Conservation (phyloP, 2,888 invertebrate species). For the Homarus gammarus region DNA sequence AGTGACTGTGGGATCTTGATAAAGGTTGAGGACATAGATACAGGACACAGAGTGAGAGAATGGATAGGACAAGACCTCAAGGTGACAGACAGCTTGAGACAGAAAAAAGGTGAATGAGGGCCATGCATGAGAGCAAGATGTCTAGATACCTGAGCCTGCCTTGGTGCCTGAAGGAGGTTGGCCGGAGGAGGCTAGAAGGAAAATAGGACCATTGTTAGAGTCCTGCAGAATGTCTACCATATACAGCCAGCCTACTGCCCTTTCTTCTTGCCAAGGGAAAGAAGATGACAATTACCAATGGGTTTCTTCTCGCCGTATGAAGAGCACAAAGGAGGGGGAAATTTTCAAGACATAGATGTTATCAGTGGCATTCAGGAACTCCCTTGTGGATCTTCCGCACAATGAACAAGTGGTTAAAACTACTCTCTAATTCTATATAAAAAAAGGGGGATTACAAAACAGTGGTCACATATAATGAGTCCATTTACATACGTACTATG, state of each 20-base stretch:
- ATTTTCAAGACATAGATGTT: neutral
- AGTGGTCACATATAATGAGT: neutral
- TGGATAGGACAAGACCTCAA: constrained; percentile 20
- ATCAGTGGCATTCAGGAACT: constrained; percentile 47
- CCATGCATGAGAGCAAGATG: constrained; percentile 66
- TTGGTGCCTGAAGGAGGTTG: constrained; percentile 64
- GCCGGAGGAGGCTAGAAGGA: constrained; percentile 70
- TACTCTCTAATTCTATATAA: neutral
- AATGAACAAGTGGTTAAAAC: neutral
- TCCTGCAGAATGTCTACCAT: constrained; percentile 24
- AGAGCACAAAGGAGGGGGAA: neutral
- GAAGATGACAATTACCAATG: neutral
- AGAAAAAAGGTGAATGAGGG: constrained; percentile 45
- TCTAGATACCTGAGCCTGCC: constrained; percentile 72
- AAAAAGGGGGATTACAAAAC: neutral
- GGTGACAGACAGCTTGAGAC: constrained; percentile 12
- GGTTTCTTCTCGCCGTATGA: constrained; percentile 4
- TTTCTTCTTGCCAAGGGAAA: neutral
- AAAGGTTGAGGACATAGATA: constrained; percentile 17
- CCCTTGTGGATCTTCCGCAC: constrained; percentile 60
- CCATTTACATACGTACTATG: neutral
- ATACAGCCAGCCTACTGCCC: constrained; percentile 21
- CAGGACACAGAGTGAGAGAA: neutral
- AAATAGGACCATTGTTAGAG: constrained; percentile 60
- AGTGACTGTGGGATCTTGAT: neutral